Evolutionary conservation across 2,888 invertebrate species (phyloP).

Genomic region (Sthenelais limicola): DNA sequence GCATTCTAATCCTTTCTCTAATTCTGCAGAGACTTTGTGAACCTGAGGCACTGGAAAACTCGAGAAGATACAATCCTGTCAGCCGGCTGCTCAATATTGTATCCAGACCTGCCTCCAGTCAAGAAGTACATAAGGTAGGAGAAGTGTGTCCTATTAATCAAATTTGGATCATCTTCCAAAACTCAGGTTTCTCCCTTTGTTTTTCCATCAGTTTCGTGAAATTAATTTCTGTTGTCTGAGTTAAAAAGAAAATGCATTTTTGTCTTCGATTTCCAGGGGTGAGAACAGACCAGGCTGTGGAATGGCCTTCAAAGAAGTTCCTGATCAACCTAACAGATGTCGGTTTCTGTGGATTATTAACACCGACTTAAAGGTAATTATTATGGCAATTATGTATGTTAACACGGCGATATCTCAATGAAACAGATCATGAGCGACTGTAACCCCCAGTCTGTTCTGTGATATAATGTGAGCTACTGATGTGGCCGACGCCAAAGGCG

Average conservation of each 20-base stretch:
- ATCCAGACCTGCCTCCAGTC: constrained; percentile 80
- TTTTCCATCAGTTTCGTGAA: no score
- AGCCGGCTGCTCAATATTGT: constrained; percentile 79
- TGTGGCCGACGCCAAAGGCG: no score
- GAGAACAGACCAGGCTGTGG: constrained; percentile 88
- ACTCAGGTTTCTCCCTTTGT: no score
- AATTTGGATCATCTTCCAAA: no score
- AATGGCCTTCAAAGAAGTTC: constrained; percentile 81
- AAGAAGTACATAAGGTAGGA: constrained; percentile 82
- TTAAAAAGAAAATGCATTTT: no score
- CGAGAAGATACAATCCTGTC: constrained; percentile 77
- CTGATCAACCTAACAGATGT: constrained; percentile 68
- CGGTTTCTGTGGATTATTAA: constrained; percentile 48
- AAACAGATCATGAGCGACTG: no score
- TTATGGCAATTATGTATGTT: no score
- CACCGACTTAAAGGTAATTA: constrained; percentile 50
- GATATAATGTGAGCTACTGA: no score
- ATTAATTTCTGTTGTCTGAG: constrained; percentile 21
- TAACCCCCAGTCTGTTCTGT: no score
- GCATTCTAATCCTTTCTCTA: no score
- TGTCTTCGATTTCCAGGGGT: constrained; percentile 76
- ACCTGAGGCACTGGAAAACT: constrained; percentile 80
- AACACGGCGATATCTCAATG: no score
- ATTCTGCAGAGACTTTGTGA: constrained; percentile 83
- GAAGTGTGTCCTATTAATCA: no score